Evolutionary conservation across 1,140 invertebrate genomes (phyloP), one percentile per base, ranked within the genome.

Genomic region (Zaprionus inermis): DNA sequence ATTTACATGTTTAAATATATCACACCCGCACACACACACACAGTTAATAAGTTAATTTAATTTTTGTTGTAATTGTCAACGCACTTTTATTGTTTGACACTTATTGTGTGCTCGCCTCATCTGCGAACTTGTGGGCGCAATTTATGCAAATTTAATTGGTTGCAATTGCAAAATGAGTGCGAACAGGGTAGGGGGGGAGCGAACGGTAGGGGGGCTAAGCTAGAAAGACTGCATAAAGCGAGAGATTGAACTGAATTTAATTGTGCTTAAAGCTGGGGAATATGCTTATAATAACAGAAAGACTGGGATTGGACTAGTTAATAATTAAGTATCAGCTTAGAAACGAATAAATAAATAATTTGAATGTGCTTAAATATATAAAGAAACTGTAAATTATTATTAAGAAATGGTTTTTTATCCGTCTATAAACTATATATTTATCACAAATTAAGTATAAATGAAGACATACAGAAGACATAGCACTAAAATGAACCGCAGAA

Each of bases 91-190:
- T 88, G 84, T 88, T 83, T 84, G 83, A 73, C 63, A 77, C 71
- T 61, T 61, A 67, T 73, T 65, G 60, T 73, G 58, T 73, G 51
- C 67, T 74, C 46, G 58, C 51, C 32, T 44, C 7, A 18, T 28
- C 22, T 18, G 7, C 28, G 32, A 16, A 30, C 1, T 58, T 66
- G 72, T 51, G 55, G 65, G 65, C 64, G 30, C 71, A 81, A 88
- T 88, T 89, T 84, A 88, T 88, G 84, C 77, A 89, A 89, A 88
- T 88, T 89, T 88, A 88, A 88, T 88, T 88, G 84, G 60, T 72
- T 80, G 80, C 79, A 83, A 79, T 83, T 59, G 66, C 77, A 54
- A 54, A 16, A 6, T 59, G 56, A 11, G 38, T 22, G 65, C 11
- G 44, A 30, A 11, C 9, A 18, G 22, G 16, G 16, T 18, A 58